A percentile compares a stretch with the other conserved stretches of the same genome.
Evolutionary conservation across 2,888 invertebrate genomes (phyloP).

Genomic region (Hirtodrosophila alboralis): DNA sequence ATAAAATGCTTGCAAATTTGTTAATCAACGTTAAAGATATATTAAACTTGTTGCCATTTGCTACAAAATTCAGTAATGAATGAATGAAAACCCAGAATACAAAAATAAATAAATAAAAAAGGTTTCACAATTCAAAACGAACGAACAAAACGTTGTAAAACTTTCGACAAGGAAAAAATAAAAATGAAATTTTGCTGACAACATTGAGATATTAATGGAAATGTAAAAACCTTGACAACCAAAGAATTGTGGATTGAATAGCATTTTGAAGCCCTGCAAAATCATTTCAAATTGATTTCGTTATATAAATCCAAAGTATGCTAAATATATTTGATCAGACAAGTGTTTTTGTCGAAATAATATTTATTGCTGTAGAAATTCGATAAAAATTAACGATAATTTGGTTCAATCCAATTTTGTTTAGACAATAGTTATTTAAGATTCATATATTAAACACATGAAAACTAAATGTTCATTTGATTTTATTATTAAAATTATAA

Average conservation of each 20-base stretch:
- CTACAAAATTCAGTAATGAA: constrained; percentile 39
- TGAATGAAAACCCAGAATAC: constrained; percentile 11
- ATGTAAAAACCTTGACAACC: constrained; percentile 30
- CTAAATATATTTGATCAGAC: no score
- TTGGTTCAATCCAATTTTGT: no score
- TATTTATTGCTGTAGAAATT: no score
- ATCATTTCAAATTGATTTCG: no score
- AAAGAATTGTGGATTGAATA: neutral
- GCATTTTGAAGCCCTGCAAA: no score
- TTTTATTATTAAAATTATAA: no score
- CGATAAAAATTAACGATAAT: no score
- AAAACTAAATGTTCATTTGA: no score
- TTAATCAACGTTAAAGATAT: constrained; percentile 47
- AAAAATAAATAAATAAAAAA: constrained; percentile 15
- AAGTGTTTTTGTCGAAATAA: no score
- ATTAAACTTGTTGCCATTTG: constrained; percentile 30
- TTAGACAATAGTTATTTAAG: no score
- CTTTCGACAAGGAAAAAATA: constrained; percentile 9
- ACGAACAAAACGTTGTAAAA: constrained; percentile 26
- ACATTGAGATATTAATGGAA: neutral
- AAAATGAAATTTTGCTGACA: neutral
- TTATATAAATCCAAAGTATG: no score
- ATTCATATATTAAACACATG: no score
- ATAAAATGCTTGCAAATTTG: constrained; percentile 46
- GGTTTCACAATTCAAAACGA: constrained; percentile 25